Evolutionary conservation across 2,113 vertebrate species (phyloP).

Genomic region (Peucedramus taeniatus): DNA sequence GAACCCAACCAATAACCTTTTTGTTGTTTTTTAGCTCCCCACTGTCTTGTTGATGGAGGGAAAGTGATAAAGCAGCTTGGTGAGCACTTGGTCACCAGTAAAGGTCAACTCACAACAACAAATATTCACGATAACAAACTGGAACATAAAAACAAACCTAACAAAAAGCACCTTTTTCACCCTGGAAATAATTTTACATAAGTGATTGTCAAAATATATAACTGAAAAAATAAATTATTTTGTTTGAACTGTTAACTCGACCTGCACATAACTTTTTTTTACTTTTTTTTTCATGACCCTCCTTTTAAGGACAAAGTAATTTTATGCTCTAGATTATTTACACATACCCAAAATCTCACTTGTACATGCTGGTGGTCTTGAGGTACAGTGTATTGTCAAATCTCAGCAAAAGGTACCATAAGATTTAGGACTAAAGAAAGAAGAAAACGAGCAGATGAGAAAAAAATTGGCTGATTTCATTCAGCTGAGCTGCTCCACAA

Average conservation of each 20-base stretch:
- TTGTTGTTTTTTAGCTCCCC: neutral
- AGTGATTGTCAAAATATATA: neutral
- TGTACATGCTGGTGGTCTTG: neutral
- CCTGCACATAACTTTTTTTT: neutral
- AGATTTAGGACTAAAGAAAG: neutral
- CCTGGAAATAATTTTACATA: neutral
- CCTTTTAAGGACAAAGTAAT: neutral
- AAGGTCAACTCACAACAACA: neutral
- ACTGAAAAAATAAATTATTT: neutral
- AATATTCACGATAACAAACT: neutral
- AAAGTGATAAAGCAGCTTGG: neutral
- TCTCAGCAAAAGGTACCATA: neutral
- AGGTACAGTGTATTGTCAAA: neutral
- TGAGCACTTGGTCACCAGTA: neutral
- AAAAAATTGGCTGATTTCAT: neutral
- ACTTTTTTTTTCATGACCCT: neutral
- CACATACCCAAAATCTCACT: neutral
- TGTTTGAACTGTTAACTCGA: neutral
- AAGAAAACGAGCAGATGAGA: neutral
- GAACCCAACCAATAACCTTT: neutral
- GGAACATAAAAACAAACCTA: neutral
- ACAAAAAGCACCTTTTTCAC: neutral
- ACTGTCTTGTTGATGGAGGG: neutral
- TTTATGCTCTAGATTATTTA: neutral
- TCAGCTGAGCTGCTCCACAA: neutral